phyloP scores from a whole-genome alignment of 1,140 invertebrate species.

The Akabosia matsudoensis region DNA sequence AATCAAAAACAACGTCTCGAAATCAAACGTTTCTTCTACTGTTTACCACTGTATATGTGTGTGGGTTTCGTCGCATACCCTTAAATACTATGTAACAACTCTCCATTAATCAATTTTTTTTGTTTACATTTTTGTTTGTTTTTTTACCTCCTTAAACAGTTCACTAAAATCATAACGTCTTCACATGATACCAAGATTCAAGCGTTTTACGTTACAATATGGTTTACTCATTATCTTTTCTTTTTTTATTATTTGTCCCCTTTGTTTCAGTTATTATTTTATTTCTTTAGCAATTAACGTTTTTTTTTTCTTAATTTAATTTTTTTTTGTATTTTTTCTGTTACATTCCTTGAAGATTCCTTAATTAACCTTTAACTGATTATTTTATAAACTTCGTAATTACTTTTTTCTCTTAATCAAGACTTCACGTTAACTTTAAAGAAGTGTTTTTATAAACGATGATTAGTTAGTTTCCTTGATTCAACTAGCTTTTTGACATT shows the following conservation, averaged over 20 bases:
- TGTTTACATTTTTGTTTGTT: not conserved
- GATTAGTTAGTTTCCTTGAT: slow-evolving; percentile 24
- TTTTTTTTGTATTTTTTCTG: not conserved
- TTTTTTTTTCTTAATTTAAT: not conserved
- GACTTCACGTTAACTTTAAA: not conserved
- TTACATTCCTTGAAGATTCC: too few species aligned
- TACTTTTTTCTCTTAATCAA: not conserved
- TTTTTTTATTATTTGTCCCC: slow-evolving; percentile 24
- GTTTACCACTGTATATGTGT: too few species aligned
- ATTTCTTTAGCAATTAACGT: not conserved
- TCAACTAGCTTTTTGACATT: slow-evolving; percentile 16
- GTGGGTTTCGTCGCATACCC: too few species aligned
- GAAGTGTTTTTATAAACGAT: not conserved
- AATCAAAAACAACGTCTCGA: too few species aligned
- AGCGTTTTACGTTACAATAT: slow-evolving; percentile 25
- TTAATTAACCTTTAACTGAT: too few species aligned
- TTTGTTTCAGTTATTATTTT: slow-evolving; percentile 25
- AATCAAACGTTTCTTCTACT: too few species aligned
- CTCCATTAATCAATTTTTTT: not conserved
- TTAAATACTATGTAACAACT: not conserved
- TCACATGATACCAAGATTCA: slow-evolving; percentile 25
- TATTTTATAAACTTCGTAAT: too few species aligned
- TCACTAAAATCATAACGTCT: slow-evolving; percentile 6
- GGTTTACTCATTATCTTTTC: slow-evolving; percentile 25
- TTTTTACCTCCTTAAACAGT: not conserved